Evolutionary conservation across 2,113 vertebrate species (phyloP).

Genomic region (Caretta caretta): DNA sequence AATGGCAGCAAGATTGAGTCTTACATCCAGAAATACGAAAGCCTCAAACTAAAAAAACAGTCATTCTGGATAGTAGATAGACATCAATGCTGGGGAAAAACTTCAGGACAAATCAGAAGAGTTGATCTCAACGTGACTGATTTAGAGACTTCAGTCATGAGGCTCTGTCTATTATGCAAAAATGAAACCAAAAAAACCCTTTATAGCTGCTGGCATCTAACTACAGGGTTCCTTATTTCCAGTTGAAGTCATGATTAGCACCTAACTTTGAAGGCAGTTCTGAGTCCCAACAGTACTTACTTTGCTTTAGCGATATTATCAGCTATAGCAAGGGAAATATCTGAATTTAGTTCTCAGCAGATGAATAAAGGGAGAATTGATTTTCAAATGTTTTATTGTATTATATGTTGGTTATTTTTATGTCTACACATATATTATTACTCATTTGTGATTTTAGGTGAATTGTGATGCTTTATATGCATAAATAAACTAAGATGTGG

Average conservation of each 20-base stretch:
- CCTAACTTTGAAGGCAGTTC: not conserved
- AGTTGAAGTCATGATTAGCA: not conserved
- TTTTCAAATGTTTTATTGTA: conserved; percentile 47
- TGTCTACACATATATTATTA: conserved; percentile 49
- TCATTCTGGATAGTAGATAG: not conserved
- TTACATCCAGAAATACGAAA: conserved; percentile 20
- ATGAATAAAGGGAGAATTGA: conserved; percentile 33
- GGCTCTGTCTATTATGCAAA: conserved; percentile 26
- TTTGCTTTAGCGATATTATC: not conserved
- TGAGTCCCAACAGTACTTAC: not conserved
- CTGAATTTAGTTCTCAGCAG: not conserved
- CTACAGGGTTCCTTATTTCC: conserved; percentile 18
- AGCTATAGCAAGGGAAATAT: not conserved
- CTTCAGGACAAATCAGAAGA: not conserved
- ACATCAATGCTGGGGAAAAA: not conserved
- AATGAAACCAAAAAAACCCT: not conserved
- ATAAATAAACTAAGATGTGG: conserved; percentile 11
- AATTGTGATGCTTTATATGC: not conserved
- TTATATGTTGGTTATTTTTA: conserved; percentile 65
- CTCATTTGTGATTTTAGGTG: conserved; percentile 59
- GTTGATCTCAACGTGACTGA: not conserved
- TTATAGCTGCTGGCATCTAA: not conserved
- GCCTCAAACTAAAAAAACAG: not conserved
- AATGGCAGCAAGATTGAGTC: not conserved
- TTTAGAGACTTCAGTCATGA: not conserved